Evolutionary conservation across 2,113 vertebrate genomes (phyloP).

Genomic region (Glaucomys volans): DNA sequence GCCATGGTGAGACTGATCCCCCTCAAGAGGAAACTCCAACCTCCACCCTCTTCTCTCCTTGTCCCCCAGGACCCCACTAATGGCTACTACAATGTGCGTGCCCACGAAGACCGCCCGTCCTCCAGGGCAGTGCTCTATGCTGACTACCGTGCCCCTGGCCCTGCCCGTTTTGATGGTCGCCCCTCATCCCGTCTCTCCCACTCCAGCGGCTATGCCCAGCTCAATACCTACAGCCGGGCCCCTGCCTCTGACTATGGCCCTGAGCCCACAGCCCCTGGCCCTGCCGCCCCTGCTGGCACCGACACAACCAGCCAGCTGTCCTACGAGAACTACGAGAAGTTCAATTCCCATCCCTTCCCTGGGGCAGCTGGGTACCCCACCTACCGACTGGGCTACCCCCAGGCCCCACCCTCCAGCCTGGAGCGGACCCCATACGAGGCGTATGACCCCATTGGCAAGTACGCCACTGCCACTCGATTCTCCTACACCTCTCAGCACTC

Average conservation of each 20-base stretch:
- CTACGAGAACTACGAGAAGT: constrained; percentile 94
- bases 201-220: constrained; percentile 94
- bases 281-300: constrained; percentile 66
- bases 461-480: constrained; percentile 90
- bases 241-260: constrained; percentile 83
- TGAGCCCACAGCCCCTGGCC: constrained; percentile 71
- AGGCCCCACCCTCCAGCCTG: constrained; percentile 82
- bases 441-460: constrained; percentile 90
- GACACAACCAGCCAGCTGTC: constrained; percentile 91
- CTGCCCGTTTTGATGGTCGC: constrained; percentile 92
- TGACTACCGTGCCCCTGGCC: constrained; percentile 91
- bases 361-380: constrained; percentile 87
- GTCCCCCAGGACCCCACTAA: constrained; percentile 94
- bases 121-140: constrained; percentile 92
- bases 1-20: not conserved
- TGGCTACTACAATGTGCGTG: constrained; percentile 97
- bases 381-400: constrained; percentile 93
- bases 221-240: constrained; percentile 91
- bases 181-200: constrained; percentile 94
- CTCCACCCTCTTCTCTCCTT: not conserved
- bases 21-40: not conserved
- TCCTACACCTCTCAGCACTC: constrained; percentile 96
- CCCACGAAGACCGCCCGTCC: constrained; percentile 93
- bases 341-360: constrained; percentile 88
- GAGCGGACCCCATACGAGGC: constrained; percentile 86